phyloP scores from a whole-genome alignment of 2,888 invertebrate genomes.

The Notodonta ziczac region DNA sequence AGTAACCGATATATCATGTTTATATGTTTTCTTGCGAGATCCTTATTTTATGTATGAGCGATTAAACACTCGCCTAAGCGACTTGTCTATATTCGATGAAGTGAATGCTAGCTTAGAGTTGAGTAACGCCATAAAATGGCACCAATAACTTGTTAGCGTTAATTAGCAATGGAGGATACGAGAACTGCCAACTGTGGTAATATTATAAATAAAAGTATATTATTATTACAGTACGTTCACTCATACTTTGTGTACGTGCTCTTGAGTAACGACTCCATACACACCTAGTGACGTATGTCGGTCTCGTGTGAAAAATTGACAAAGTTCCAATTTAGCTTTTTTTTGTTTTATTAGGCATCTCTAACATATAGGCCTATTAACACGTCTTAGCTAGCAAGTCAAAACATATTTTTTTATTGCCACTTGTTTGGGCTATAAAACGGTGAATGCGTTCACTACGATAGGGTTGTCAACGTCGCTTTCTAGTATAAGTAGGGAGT shows the following conservation, averaged over 20 bases:
- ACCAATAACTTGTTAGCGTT: too few species aligned
- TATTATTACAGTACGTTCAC: too few species aligned
- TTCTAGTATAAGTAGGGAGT: not conserved
- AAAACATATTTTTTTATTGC: constrained; percentile 1
- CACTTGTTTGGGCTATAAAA: constrained; percentile 2
- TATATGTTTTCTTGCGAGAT: constrained; percentile 40
- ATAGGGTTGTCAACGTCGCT: not conserved
- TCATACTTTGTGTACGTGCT: too few species aligned
- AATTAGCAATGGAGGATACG: too few species aligned
- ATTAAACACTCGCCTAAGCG: not conserved
- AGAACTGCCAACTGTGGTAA: too few species aligned
- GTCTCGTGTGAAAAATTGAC: not conserved
- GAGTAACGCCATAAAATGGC: too few species aligned
- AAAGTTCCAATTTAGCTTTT: not conserved
- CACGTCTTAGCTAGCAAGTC: not conserved
- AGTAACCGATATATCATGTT: constrained; percentile 39
- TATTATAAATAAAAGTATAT: too few species aligned
- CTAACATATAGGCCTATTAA: constrained; percentile 1
- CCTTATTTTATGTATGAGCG: constrained; percentile 15
- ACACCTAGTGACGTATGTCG: not conserved
- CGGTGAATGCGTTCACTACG: not conserved
- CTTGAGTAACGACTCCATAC: too few species aligned
- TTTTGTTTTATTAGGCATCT: not conserved
- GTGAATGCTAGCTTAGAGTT: too few species aligned
- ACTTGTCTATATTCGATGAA: too few species aligned